A percentile compares a stretch with the other conserved stretches of the same genome.
Evolutionary conservation across 2,113 vertebrate genomes (phyloP).

Genomic region (Caranx ignobilis): DNA sequence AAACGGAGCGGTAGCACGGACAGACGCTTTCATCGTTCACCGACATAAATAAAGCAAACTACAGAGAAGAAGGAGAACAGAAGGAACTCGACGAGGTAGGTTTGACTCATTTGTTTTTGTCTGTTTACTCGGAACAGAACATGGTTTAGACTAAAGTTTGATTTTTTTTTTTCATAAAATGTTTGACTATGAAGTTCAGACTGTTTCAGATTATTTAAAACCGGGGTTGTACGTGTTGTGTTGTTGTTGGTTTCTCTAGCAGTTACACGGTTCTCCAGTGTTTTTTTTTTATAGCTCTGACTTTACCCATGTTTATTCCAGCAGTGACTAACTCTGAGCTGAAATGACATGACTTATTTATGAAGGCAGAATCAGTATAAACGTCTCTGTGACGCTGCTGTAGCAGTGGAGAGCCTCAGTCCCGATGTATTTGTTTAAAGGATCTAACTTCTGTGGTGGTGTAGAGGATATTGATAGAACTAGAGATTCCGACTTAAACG

Average conservation of each 20-base stretch:
- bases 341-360: not conserved
- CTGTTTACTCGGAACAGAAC: not conserved
- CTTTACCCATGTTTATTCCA: not conserved
- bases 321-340: not conserved
- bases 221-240: not conserved
- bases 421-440: not conserved
- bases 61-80: not conserved
- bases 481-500: not conserved
- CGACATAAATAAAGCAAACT: constrained; percentile 13
- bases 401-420: not conserved
- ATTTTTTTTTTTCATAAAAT: not conserved
- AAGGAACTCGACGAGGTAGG: constrained; percentile 51
- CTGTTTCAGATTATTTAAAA: not conserved
- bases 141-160: not conserved
- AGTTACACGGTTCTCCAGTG: not conserved
- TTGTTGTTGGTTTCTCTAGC: not conserved
- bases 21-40: constrained; percentile 58
- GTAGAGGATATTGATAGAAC: not conserved
- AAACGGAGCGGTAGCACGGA: constrained; percentile 47
- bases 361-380: not conserved
- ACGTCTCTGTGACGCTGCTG: not conserved
- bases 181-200: not conserved
- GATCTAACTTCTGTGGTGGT: not conserved
- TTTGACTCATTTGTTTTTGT: too few species aligned
- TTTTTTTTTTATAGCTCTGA: not conserved